Evolutionary conservation across 2,888 invertebrate genomes (phyloP).

Genomic region (Phortica magna): DNA sequence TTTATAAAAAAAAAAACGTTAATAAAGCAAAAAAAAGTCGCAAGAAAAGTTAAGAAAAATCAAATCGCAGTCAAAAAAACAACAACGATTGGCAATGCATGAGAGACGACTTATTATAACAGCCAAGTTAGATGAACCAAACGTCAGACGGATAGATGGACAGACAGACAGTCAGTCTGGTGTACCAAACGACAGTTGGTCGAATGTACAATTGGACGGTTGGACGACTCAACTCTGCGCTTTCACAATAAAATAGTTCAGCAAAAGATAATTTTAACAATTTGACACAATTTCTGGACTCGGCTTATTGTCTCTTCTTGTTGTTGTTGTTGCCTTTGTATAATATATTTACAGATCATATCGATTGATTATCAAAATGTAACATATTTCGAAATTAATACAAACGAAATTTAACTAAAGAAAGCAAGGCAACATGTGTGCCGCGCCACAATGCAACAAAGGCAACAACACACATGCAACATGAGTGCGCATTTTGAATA

Average conservation of each 20-base stretch:
- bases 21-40: slow-evolving; percentile 37
- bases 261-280: slow-evolving; percentile 70
- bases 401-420: background rate
- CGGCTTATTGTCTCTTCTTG: slow-evolving; percentile 44
- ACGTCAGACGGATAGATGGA: background rate
- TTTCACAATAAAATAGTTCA: slow-evolving; percentile 62
- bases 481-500: background rate
- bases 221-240: slow-evolving; percentile 49
- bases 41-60: slow-evolving; percentile 39
- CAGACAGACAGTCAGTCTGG: background rate
- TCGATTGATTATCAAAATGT: slow-evolving; percentile 17
- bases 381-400: slow-evolving; percentile 5
- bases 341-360: background rate
- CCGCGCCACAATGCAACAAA: too few relatives aligned
- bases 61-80: slow-evolving; percentile 41
- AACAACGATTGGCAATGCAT: slow-evolving; percentile 10
- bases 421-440: background rate
- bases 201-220: background rate
- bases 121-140: background rate
- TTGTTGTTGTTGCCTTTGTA: background rate
- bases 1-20: slow-evolving; percentile 34
- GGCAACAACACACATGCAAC: background rate
- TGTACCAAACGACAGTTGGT: background rate
- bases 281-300: slow-evolving; percentile 69
- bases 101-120: background rate